phyloP scores from a whole-genome alignment of 2,888 invertebrate species.

The Tyria jacobaeae region DNA sequence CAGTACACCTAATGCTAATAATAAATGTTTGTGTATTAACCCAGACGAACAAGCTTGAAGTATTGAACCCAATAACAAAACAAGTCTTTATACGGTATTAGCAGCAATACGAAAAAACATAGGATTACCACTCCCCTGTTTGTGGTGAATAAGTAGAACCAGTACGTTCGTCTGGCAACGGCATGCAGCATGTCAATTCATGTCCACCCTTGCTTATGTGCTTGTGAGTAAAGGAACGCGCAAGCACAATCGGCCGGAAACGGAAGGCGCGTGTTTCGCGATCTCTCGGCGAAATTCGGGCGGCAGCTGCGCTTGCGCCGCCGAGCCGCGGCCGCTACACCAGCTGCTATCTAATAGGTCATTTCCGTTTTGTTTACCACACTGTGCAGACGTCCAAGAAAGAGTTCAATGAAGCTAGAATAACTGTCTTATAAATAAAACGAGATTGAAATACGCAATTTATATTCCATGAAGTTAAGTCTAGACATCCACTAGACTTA shows the following conservation, averaged over 20 bases:
- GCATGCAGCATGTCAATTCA: conserved; percentile 62
- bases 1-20: no score
- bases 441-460: conserved; percentile 29
- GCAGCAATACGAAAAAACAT: conserved; percentile 10
- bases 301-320: conserved; percentile 78
- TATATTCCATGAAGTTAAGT: conserved; percentile 16
- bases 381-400: conserved; percentile 45
- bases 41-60: neutral
- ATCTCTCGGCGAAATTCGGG: conserved; percentile 83
- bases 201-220: conserved; percentile 65
- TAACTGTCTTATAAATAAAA: conserved; percentile 35
- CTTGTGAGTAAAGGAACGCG: conserved; percentile 55
- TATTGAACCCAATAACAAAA: neutral
- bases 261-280: conserved; percentile 86
- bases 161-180: conserved; percentile 27
- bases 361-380: conserved; percentile 76
- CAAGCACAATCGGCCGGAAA: conserved; percentile 82
- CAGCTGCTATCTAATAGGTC: conserved; percentile 81
- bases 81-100: neutral
- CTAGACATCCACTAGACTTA: conserved; percentile 34
- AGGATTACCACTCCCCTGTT: conserved; percentile 43
- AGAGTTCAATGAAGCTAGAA: conserved; percentile 36
- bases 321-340: conserved; percentile 46
- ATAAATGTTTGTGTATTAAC: neutral
- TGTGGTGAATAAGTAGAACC: conserved; percentile 39